Evolutionary conservation across 2,113 vertebrate species (phyloP).

Genomic region (Peromyscus maniculatus): DNA sequence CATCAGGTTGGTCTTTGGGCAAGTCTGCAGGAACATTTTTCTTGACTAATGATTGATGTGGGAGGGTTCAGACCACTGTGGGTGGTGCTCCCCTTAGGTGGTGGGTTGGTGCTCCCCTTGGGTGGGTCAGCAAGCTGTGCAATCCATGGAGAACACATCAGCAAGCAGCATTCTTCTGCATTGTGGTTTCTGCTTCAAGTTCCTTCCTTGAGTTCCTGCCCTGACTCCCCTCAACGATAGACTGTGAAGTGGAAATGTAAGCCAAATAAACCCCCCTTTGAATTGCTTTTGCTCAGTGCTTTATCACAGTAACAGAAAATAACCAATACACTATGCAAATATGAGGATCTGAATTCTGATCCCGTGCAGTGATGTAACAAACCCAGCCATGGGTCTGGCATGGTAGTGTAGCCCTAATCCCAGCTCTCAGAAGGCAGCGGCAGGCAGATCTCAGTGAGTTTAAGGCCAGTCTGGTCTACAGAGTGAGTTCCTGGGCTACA

Average conservation of each 20-base stretch:
- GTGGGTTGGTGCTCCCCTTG: no score
- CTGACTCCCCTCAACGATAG: neutral
- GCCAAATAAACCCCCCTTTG: neutral
- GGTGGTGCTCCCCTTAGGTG: no score
- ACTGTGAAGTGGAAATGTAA: neutral
- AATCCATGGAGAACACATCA: no score
- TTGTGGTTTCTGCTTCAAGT: no score
- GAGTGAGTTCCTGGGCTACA: neutral
- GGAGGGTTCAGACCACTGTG: no score
- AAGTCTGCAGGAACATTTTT: no score
- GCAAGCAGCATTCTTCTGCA: no score
- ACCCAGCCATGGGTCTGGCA: neutral
- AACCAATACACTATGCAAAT: neutral
- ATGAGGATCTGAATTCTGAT: no score
- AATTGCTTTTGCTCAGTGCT: neutral
- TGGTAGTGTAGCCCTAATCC: neutral
- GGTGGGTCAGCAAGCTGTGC: no score
- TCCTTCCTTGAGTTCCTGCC: no score
- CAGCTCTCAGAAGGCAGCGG: neutral
- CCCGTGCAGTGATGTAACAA: neutral
- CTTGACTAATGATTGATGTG: no score
- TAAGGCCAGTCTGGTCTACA: neutral
- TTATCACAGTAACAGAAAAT: neutral
- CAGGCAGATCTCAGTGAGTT: neutral
- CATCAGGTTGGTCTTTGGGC: neutral